phyloP scores from a whole-genome alignment of 2,888 invertebrate genomes.

The Cynaeus angustus region DNA sequence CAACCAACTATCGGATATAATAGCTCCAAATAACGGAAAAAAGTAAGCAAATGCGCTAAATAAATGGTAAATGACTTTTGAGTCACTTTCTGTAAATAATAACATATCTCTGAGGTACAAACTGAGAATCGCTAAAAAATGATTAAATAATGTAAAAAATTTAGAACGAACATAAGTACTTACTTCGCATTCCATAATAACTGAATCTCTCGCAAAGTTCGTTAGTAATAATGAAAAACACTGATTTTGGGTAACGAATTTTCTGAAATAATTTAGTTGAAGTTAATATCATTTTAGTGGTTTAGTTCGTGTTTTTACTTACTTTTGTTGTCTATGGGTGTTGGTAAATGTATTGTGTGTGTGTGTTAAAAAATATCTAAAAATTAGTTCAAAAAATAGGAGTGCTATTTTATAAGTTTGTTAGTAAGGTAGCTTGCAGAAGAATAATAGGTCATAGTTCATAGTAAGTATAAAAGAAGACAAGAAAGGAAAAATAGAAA shows the following conservation, averaged over 20 bases:
- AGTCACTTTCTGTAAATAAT: slow-evolving; percentile 80
- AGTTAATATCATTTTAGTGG: background rate
- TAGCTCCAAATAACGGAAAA: slow-evolving; percentile 92
- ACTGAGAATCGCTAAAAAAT: slow-evolving; percentile 88
- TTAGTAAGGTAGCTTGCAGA: too few species aligned
- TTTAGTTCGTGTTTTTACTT: too few species aligned
- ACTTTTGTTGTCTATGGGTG: too few species aligned
- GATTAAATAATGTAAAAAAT: background rate
- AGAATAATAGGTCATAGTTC: too few species aligned
- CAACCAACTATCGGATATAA: slow-evolving; percentile 93
- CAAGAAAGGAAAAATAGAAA: too few species aligned
- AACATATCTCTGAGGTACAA: slow-evolving; percentile 90
- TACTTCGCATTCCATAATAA: slow-evolving; percentile 97
- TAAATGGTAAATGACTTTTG: slow-evolving; percentile 91
- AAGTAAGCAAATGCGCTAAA: slow-evolving; percentile 94
- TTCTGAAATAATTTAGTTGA: slow-evolving; percentile 72
- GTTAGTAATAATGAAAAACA: slow-evolving; percentile 95
- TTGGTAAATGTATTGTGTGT: too few species aligned
- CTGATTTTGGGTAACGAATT: slow-evolving; percentile 87
- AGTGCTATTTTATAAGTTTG: too few species aligned
- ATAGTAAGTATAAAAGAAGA: too few species aligned
- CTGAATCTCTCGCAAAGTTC: slow-evolving; percentile 99
- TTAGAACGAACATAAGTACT: slow-evolving; percentile 68
- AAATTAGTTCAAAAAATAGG: too few species aligned
- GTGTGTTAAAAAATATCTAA: too few species aligned